phyloP scores from a whole-genome alignment of 2,113 vertebrate species.

The Perognathus longimembris region DNA sequence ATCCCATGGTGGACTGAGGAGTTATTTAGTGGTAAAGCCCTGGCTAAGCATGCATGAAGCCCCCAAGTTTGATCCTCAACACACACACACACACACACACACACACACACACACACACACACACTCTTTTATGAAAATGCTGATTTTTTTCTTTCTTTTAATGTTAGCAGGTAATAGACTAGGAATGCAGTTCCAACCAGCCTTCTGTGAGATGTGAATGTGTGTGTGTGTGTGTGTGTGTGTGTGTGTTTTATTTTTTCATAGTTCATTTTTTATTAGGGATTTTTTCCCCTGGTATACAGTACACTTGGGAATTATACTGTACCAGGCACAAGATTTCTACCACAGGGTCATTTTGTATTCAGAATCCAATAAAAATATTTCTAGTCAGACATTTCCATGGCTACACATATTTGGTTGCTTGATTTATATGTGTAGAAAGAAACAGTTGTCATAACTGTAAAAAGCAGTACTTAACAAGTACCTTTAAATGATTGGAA shows the following conservation, averaged over 20 bases:
- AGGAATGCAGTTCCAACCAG: neutral
- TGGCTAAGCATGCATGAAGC: neutral
- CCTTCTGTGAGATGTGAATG: neutral
- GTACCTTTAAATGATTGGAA: conserved; percentile 84
- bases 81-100: neutral
- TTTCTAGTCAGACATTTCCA: conserved; percentile 88
- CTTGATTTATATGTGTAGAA: conserved; percentile 91
- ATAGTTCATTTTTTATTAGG: conserved; percentile 87
- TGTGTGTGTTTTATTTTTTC: neutral
- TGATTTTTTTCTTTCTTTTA: no score
- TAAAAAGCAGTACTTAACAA: conserved; percentile 87
- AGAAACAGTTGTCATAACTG: conserved; percentile 88
- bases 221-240: neutral
- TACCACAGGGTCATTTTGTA: conserved; percentile 87
- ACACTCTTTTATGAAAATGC: neutral
- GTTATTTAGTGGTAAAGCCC: neutral
- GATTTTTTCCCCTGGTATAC: conserved; percentile 84
- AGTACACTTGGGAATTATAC: conserved; percentile 89
- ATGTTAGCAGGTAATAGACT: neutral
- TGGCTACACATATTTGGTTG: conserved; percentile 90
- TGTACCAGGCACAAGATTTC: conserved; percentile 87
- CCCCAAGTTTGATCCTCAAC: neutral
- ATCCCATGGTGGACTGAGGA: no score
- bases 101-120: no score
- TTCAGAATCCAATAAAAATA: conserved; percentile 89